Base-by-base conservation (phyloP, 2,888 invertebrate genomes). In the Polyommatus icarus region DNA sequence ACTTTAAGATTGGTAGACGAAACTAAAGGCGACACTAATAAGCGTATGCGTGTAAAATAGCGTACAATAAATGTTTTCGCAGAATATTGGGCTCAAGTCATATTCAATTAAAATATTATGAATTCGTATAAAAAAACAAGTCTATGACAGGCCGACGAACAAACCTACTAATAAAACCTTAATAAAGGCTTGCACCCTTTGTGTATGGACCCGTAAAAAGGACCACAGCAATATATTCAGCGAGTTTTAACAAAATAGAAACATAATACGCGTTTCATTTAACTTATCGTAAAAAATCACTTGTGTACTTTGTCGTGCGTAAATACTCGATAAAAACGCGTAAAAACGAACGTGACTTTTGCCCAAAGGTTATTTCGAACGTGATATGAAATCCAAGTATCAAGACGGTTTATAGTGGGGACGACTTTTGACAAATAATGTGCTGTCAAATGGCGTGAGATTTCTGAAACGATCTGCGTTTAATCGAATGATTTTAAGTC, bases 291-390 rank as follows among this genome's bases (percentile, higher is more conserved):
- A 73, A 73, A 73, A 40, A 73, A 73, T 46, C 20, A 73, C 73
- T 73, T 73, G 20, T 20, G 73, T 73, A 73, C 24, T 73, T 73
- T 73, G 73, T 73, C 73, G 46, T 46, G 40, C 73, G 73, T 73
- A 20, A 73, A 46, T 20, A 20, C 40, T 73, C 10, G 73, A 73
- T 73, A 73, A 46, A 54, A 73, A 40, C 36, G 46, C 40, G 46
- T 73, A 40, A 40, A 73, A 73, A 32, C 5, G 73, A 73, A 73
- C 73, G 73, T 73, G 73, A 46, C 73, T 73, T 72, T 40, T 15
- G 46, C 46, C 73, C 40, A 46, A 73, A 73, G 73, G 46, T 73
- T 73, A 73, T 73, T 40, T 73, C 40, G 20, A 20, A 46, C 46
- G 73, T 73, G 73, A 46, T 73, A 73, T 46, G 73, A 40, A 46